Conservation (phyloP, 2,797 vertebrate genomes). For the Protosalanx chinensis region DNA sequence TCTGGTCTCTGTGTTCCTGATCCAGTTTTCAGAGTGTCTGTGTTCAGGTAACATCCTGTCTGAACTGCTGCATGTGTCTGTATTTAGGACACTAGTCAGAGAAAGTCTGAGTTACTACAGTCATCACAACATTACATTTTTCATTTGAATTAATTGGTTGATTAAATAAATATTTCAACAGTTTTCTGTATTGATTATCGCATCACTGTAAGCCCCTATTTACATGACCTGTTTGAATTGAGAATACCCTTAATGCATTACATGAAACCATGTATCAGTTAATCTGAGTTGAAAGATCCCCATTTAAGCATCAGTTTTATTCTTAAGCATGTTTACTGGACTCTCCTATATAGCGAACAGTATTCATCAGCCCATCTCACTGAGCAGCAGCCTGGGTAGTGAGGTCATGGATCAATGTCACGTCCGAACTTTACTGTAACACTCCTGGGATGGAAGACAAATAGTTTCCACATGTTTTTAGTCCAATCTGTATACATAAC, state of each 20-base stretch:
- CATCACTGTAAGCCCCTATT: no score
- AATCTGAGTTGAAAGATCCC: no score
- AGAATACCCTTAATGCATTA: no score
- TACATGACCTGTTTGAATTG: no score
- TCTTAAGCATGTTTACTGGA: no score
- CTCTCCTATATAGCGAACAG: no score
- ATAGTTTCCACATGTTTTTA: conserved; percentile 62
- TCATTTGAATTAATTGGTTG: neutral
- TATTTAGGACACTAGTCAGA: conserved; percentile 34
- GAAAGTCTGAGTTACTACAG: conserved; percentile 4
- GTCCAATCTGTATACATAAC: conserved; percentile 38
- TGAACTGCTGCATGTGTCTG: conserved; percentile 19
- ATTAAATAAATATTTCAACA: neutral
- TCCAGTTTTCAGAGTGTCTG: neutral
- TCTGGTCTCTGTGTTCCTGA: no score
- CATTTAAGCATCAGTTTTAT: no score
- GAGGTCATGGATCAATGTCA: conserved; percentile 55
- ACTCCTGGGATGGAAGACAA: conserved; percentile 30
- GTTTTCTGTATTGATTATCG: neutral
- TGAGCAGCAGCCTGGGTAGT: conserved; percentile 31
- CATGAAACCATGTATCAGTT: no score
- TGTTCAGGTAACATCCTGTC: conserved; percentile 1
- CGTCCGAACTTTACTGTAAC: conserved; percentile 38
- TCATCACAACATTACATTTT: no score
- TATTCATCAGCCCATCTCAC: neutral